Evolutionary conservation across 2,113 vertebrate genomes (phyloP).

Genomic region (Triplophysa rosa): DNA sequence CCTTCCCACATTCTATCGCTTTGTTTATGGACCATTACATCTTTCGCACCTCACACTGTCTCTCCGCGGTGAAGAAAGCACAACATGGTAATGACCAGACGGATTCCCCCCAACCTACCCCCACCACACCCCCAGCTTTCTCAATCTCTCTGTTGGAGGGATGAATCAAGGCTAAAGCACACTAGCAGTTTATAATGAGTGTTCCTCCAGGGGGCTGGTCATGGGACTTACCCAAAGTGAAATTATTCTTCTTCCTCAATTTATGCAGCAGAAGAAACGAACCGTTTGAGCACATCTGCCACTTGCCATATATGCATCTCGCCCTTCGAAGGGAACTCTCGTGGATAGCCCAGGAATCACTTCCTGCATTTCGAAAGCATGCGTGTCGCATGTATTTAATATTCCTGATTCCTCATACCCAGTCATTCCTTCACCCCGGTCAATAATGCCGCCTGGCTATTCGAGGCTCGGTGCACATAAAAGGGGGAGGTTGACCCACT

Average conservation of each 20-base stretch:
- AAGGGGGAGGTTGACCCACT: slow-evolving; percentile 44
- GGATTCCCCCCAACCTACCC: neutral
- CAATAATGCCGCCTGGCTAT: slow-evolving; percentile 19
- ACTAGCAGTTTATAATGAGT: slow-evolving; percentile 33
- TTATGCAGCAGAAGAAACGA: slow-evolving; percentile 8
- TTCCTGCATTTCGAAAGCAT: slow-evolving; percentile 31
- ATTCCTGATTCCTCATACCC: neutral
- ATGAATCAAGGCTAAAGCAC: slow-evolving; percentile 20
- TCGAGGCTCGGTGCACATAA: slow-evolving; percentile 15
- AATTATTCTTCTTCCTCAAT: slow-evolving; percentile 8
- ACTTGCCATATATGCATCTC: neutral
- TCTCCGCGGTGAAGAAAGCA: slow-evolving; percentile 14
- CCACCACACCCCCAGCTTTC: slow-evolving; percentile 5
- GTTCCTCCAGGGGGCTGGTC: slow-evolving; percentile 27
- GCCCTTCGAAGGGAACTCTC: slow-evolving; percentile 24
- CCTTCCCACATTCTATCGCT: slow-evolving; percentile 3
- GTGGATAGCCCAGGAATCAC: slow-evolving; percentile 16
- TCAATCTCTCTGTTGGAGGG: slow-evolving; percentile 6
- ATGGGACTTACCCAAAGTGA: slow-evolving; percentile 8
- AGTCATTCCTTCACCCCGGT: neutral
- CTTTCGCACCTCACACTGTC: slow-evolving; percentile 32
- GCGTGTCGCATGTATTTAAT: slow-evolving; percentile 37
- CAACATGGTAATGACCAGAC: slow-evolving; percentile 21
- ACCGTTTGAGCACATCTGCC: slow-evolving; percentile 39
- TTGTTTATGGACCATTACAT: slow-evolving; percentile 35